Conservation (phyloP, 2,888 invertebrate species). For the Coelogynopora nodosa region DNA sequence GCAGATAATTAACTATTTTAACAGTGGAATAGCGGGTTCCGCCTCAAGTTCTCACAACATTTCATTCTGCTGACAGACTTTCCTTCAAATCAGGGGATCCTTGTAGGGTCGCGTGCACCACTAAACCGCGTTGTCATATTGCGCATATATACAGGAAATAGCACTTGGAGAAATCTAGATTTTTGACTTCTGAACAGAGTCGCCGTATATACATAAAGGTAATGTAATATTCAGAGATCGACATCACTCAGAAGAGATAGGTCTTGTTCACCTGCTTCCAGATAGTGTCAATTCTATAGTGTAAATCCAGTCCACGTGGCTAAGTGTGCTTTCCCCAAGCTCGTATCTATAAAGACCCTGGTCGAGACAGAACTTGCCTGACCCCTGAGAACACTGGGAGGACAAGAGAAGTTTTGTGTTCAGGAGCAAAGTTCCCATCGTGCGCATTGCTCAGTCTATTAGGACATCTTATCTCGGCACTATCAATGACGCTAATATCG, state of each 20-base stretch:
- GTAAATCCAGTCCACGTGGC: background rate
- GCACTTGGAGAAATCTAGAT: background rate
- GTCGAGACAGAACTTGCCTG: too few relatives aligned
- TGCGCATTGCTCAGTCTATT: background rate
- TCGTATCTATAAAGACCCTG: background rate
- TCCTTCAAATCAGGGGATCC: background rate
- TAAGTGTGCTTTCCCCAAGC: background rate
- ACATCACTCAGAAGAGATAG: background rate
- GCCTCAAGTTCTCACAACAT: background rate
- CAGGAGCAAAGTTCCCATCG: constrained; percentile 11
- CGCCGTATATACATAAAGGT: too few relatives aligned
- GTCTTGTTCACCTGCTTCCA: background rate
- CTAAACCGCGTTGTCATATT: too few relatives aligned
- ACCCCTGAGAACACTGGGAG: too few relatives aligned
- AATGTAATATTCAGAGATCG: too few relatives aligned
- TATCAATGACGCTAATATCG: background rate
- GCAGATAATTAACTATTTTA: background rate
- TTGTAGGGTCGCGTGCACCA: background rate
- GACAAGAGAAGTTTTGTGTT: too few relatives aligned
- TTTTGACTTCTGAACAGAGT: background rate
- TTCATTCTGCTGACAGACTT: background rate
- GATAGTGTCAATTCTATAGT: background rate
- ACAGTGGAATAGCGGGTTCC: background rate
- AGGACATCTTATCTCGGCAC: background rate
- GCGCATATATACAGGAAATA: background rate